Base-by-base conservation (phyloP, 1,140 invertebrate species). In the Caenorhabditis latens region DNA sequence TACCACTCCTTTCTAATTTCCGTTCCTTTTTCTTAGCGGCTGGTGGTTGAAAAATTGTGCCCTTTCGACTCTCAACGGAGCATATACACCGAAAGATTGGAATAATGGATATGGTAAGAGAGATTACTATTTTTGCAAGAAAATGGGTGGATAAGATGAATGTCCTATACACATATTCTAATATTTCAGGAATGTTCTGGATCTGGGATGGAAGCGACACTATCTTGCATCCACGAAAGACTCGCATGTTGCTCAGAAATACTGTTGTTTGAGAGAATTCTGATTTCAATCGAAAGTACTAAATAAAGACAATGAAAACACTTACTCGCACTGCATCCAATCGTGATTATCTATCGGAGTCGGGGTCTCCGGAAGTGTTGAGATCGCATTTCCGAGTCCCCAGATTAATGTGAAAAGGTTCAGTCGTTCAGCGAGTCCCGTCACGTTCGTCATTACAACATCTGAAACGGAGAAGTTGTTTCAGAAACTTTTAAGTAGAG, bases 331-430 rank as follows among this genome's bases (percentile, higher is more conserved):
- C n/a, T 58, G 48, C 57, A 86, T 19, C 55, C 57, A 79, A 43
- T 55, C 43, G 50, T 67, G 57, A 57, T 86, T 65, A 43, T 55
- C 53, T 40, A 67, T 86, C 57, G 50, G 58, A 48, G 85, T 19
- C 21, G 85, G 85, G 4, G 19, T 46, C 14, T 86, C 53, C 13
- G 85, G 53, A 86, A 61, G 83, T 43, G 55, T 84, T 40, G 58
- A 84, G 55, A 65, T 84, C 16, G 86, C 82, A 40, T 83, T 71
- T 48, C 86, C 86, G 43, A 86, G 61, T n/a, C 86, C 86, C 86
- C 86, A 86, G 24, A 86, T 83, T 14, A 86, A 40, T 32, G 86
- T 86, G n/a, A 86, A 86, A 21, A 86, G 55, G 61, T 86, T 86
- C 24, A 86, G 32, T 79, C 71, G n/a, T 32, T 83, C 71, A 3